Evolutionary conservation across 1,140 invertebrate species (phyloP), one percentile per base, ranked within the genome.

Genomic region (Campoletis sonorensis): DNA sequence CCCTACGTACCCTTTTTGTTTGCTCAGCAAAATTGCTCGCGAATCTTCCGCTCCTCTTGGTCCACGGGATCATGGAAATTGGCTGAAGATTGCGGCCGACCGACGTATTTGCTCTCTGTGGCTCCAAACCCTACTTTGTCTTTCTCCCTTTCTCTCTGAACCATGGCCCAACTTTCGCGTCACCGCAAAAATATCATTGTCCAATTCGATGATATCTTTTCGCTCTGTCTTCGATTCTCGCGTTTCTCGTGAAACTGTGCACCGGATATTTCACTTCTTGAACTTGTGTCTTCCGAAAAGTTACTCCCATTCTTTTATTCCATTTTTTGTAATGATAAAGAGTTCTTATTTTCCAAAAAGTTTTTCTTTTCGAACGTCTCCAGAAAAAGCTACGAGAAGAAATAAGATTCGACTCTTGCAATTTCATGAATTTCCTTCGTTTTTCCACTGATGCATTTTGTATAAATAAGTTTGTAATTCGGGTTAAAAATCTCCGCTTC

Each of bases 71-170:
- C 67, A 33, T 70, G 67, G 67, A 82, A 84, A 84, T 84, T 83
- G 84, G 51, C 76, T 70, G 81, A 84, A 83, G 82, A 81, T 84
- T 84, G 84, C 67, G 87, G 88, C 86, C 84, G 87, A 85, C 86
- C 85, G 80, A 88, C 83, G 87, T 89, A 88, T 88, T 87, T 70
- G 67, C 67, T 70, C 83, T 89, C 86, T 88, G 86, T 83, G 85
- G 85, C 81, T 33, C 27, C 8, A n/a, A 70, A 70, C 30, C 33
- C 0, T 70, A 75, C 51, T 76, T 67, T 51, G 45, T 67, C 58
- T 80, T 82, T 68, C 23, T 40, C 80, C 76, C 45, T 77, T 27
- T 79, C 27, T 21, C 37, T 13, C 58, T 26, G 23, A 23, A 70
- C 30, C 30, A 33, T 70, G 2, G 30, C 27, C 67, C n/a, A 70